Evolutionary conservation across 1,140 invertebrate genomes (phyloP).

Genomic region (Limonius californicus): DNA sequence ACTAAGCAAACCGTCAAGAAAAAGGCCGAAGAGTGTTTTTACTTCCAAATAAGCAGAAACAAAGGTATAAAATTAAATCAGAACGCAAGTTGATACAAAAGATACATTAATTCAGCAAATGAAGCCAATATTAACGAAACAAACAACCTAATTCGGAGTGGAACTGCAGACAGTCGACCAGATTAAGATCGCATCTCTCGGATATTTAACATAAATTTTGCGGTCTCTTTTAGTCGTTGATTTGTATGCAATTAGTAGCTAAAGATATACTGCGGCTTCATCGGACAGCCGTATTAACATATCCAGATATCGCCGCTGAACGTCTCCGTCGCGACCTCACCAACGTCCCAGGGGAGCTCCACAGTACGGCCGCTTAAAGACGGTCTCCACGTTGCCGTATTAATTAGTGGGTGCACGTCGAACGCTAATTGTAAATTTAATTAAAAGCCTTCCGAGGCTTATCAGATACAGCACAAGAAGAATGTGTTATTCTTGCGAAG

Average conservation of each 20-base stretch:
- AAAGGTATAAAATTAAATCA: constrained; percentile 10
- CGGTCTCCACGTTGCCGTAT: constrained; percentile 28
- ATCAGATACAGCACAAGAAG: constrained; percentile 35
- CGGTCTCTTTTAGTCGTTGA: constrained; percentile 42
- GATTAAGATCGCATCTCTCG: constrained; percentile 45
- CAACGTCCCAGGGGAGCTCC: constrained; percentile 23
- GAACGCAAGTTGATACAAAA: constrained; percentile 11
- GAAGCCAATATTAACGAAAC: constrained; percentile 24
- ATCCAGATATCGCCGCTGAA: constrained; percentile 22
- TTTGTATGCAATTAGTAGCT: constrained; percentile 44
- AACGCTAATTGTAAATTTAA: constrained; percentile 42
- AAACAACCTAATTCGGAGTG: constrained; percentile 29
- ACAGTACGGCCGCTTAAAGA: not conserved
- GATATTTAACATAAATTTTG: constrained; percentile 43
- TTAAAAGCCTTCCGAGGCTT: constrained; percentile 35
- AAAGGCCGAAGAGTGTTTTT: not conserved
- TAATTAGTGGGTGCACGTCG: constrained; percentile 43
- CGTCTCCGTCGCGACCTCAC: constrained; percentile 13
- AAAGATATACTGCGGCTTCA: constrained; percentile 28
- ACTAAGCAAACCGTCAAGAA: too few species aligned
- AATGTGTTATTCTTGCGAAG: constrained; percentile 35
- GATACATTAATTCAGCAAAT: constrained; percentile 17
- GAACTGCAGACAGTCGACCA: constrained; percentile 24
- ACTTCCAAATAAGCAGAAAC: constrained; percentile 1
- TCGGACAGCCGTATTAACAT: constrained; percentile 26